Conservation (phyloP, 2,797 vertebrate genomes). For the Thalassophryne amazonica region DNA sequence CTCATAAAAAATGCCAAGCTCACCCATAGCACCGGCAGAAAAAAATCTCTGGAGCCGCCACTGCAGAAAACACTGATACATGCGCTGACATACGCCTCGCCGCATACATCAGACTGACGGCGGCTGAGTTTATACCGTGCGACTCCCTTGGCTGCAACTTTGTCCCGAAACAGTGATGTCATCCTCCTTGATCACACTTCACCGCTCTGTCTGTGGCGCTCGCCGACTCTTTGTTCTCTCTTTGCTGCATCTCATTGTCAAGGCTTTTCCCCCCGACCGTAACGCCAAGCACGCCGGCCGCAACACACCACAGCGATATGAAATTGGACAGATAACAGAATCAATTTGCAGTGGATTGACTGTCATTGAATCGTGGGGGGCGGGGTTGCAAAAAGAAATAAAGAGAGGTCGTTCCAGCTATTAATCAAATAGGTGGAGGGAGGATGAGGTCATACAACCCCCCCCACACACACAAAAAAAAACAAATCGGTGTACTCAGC, state of each 20-base stretch:
- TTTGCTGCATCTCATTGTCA: conserved; percentile 40
- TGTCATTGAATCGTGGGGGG: conserved; percentile 1
- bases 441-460: conserved; percentile 65
- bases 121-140: conserved; percentile 26
- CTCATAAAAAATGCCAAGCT: no score
- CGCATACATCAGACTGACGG: not conserved
- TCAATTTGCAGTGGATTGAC: conserved; percentile 54
- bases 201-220: conserved; percentile 43
- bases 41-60: not conserved
- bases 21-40: no score
- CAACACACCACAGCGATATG: conserved; percentile 34
- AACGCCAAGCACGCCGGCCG: conserved; percentile 27
- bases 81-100: not conserved
- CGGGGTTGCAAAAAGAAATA: conserved; percentile 14
- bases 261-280: conserved; percentile 27
- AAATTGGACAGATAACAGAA: conserved; percentile 55
- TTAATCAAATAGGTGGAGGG: conserved; percentile 56
- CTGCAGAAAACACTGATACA: not conserved
- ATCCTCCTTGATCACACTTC: conserved; percentile 56
- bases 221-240: conserved; percentile 54
- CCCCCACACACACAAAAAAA: not conserved
- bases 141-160: conserved; percentile 57
- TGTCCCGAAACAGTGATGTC: conserved; percentile 72
- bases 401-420: conserved; percentile 24
- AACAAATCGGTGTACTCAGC: conserved; percentile 52